phyloP scores from a whole-genome alignment of 2,797 vertebrate genomes.

The Enteromius paludinosus region DNA sequence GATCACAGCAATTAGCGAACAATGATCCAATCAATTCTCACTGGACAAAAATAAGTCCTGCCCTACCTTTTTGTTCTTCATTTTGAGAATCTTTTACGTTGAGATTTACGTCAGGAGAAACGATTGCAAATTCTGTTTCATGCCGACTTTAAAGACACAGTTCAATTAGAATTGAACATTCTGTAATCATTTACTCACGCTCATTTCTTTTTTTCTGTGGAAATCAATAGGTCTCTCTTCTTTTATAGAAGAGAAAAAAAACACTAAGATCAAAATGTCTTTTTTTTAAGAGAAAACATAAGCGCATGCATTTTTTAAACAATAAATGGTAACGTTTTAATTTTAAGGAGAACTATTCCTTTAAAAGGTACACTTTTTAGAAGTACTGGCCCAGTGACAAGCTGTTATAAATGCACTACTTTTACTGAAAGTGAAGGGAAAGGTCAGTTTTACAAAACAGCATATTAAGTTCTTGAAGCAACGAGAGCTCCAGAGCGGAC shows the following conservation, averaged over 20 bases:
- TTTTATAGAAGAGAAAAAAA: background rate
- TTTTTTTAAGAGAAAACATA: background rate
- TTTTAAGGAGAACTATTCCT: background rate
- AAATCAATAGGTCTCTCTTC: background rate
- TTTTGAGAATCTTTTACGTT: background rate
- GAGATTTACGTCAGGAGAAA: background rate
- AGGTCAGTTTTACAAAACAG: constrained; percentile 28
- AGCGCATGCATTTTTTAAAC: background rate
- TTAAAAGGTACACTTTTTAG: background rate
- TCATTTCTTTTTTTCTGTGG: background rate
- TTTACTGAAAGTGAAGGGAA: constrained; percentile 16
- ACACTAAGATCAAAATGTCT: background rate
- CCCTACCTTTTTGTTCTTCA: background rate
- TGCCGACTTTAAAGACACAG: background rate
- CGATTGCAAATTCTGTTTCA: background rate
- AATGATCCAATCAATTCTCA: constrained; percentile 7
- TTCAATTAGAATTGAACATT: background rate
- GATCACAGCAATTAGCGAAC: background rate
- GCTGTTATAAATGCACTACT: constrained; percentile 1
- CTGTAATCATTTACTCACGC: background rate
- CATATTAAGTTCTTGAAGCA: constrained; percentile 24
- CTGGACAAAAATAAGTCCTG: background rate
- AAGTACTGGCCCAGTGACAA: background rate
- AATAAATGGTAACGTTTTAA: background rate
- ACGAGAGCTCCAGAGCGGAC: constrained; percentile 12